phyloP scores from a whole-genome alignment of 2,113 vertebrate species.

The Scartelaos histophorus region DNA sequence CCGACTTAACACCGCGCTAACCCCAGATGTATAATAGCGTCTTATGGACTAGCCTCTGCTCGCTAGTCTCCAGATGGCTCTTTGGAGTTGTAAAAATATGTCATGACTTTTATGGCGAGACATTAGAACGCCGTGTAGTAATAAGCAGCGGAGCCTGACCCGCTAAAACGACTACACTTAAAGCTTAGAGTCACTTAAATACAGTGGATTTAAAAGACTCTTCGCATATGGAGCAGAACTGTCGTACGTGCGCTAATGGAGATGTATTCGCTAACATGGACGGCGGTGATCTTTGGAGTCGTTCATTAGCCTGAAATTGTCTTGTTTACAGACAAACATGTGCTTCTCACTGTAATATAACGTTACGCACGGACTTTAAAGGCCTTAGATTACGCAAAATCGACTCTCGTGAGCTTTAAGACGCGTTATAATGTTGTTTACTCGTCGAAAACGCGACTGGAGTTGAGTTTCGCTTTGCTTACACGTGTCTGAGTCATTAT shows the following conservation, averaged over 20 bases:
- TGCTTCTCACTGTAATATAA: no score
- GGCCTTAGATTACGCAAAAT: no score
- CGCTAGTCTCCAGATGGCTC: not conserved
- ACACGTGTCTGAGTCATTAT: no score
- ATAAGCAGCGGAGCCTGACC: not conserved
- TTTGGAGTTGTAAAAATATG: slow-evolving; percentile 9
- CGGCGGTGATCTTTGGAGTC: no score
- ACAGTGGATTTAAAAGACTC: not conserved
- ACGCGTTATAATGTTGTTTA: no score
- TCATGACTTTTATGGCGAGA: slow-evolving; percentile 2
- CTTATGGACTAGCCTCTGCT: not conserved
- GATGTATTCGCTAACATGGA: no score
- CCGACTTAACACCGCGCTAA: slow-evolving; percentile 3
- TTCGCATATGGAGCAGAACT: not conserved
- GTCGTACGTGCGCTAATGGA: not conserved
- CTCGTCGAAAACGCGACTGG: no score
- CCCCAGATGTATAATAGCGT: slow-evolving; percentile 1
- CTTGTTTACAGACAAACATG: no score
- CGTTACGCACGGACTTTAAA: no score
- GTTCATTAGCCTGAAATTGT: no score
- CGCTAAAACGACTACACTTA: slow-evolving; percentile 1
- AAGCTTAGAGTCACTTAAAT: not conserved
- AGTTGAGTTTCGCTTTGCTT: no score
- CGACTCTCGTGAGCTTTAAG: no score
- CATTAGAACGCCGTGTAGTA: slow-evolving; percentile 2